Evolutionary conservation across 1,140 invertebrate species (phyloP), one percentile per base, ranked within the genome.

Genomic region (Heliconius congener): DNA sequence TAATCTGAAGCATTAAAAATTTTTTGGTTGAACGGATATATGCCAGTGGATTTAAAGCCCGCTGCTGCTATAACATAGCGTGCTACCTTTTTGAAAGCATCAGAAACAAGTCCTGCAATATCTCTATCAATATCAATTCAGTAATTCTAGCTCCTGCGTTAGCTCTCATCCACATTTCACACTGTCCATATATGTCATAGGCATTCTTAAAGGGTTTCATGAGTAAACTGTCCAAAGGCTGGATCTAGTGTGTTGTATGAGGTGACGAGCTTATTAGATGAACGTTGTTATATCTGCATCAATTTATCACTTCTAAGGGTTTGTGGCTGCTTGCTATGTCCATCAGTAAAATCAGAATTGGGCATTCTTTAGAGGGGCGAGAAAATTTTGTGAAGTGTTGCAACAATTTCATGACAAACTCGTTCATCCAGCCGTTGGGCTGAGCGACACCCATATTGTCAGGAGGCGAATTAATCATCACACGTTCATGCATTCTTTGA

Each of bases 381-480:
- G 60, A 18, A 52, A 39, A 57, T 60, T 73, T 76, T 19, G 30
- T 34, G 52, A 82, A 82, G 27, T 70, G 13, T 70, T 66, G 34
- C 39, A 77, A 52, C 55, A 46, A 79, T n/a, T 79, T 50, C 0
- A 70, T 70, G 27, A 81, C 78, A 60, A 81, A 72, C 4, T 52
- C 73, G 30, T 81, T 78, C 66, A 78, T 81, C 73, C 92, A 91
- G 3, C 87, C 90, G 74, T 89, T 52, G 11, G 50, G 50, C 50
- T 52, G 50, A 90, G 85, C 86, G 16, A 82, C 76, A 76, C 85
- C 85, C 18, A 82, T 37, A n/a, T 87, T 87, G 34, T 93, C 93
- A 34, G 84, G 11, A 55, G 92, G 92, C n/a, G 89, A 90, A 87
- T 89, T 88, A 23, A 85, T 86, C 73, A 90, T 85, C 27, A 95